phyloP scores from a whole-genome alignment of 2,888 invertebrate genomes.

The Laothoe populi region DNA sequence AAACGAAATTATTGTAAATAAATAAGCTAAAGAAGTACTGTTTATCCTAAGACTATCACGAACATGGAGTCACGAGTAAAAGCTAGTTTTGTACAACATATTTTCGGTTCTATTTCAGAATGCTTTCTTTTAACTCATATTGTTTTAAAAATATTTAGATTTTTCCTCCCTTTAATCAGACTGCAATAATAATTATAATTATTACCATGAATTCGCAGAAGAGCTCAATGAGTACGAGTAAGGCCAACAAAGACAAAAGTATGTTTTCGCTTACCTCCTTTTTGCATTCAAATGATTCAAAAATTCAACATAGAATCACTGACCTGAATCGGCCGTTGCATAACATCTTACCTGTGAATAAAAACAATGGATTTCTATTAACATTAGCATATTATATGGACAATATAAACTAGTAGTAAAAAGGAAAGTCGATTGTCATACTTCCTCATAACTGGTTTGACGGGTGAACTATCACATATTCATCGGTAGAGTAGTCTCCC shows the following conservation, averaged over 20 bases:
- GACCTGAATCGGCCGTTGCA: constrained; percentile 16
- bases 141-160: no score
- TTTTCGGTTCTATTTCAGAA: no score
- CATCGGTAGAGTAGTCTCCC: neutral
- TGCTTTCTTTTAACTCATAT: no score
- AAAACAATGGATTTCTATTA: constrained; percentile 34
- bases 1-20: no score
- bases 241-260: constrained; percentile 8
- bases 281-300: neutral
- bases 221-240: neutral
- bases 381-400: neutral
- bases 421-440: constrained; percentile 48
- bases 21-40: no score
- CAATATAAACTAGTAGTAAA: constrained; percentile 37
- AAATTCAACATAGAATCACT: constrained; percentile 9
- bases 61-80: no score
- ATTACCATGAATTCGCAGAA: neutral
- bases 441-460: constrained; percentile 39
- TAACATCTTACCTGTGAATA: constrained; percentile 54
- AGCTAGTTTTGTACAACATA: no score
- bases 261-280: constrained; percentile 4
- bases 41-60: no score
- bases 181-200: neutral
- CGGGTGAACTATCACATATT: constrained; percentile 15
- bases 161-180: no score